Conservation (phyloP, 1,140 invertebrate genomes). For the Drosophila kohkoa region DNA sequence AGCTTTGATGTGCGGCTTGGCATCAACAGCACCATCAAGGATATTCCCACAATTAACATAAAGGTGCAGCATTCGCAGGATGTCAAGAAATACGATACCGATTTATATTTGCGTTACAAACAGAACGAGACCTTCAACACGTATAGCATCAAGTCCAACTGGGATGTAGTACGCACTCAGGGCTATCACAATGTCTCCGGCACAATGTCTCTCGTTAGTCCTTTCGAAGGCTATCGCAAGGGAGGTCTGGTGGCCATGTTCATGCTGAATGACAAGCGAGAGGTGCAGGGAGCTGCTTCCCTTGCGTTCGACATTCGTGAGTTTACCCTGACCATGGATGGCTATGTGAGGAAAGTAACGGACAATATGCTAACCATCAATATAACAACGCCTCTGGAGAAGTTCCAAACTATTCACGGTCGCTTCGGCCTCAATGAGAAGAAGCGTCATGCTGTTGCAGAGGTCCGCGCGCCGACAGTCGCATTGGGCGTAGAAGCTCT, state of each 20-base stretch:
- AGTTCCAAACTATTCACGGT: constrained; percentile 87
- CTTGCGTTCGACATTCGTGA: constrained; percentile 89
- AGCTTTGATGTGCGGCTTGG: constrained; percentile 86
- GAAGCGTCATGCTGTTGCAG: constrained; percentile 89
- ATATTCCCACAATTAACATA: constrained; percentile 86
- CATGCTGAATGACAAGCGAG: constrained; percentile 86
- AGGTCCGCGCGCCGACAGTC: constrained; percentile 88
- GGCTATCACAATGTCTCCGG: constrained; percentile 86
- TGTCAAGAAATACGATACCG: constrained; percentile 85
- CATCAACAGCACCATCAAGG: constrained; percentile 87
- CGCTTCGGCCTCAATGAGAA: constrained; percentile 89
- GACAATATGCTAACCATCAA: constrained; percentile 89
- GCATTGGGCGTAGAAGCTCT: constrained; percentile 89
- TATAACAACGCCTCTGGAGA: constrained; percentile 89
- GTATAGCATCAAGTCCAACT: constrained; percentile 86
- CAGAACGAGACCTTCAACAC: constrained; percentile 82
- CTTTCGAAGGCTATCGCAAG: constrained; percentile 88
- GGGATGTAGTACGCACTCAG: constrained; percentile 85
- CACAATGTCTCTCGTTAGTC: constrained; percentile 86
- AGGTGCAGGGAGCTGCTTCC: constrained; percentile 88
- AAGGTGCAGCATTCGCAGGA: constrained; percentile 86
- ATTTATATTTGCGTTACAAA: constrained; percentile 85
- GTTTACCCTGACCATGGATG: constrained; percentile 88
- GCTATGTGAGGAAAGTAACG: constrained; percentile 88
- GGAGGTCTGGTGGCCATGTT: constrained; percentile 89